Base-by-base conservation (phyloP, 1,140 invertebrate genomes). In the Meloidogyne floridensis region DNA sequence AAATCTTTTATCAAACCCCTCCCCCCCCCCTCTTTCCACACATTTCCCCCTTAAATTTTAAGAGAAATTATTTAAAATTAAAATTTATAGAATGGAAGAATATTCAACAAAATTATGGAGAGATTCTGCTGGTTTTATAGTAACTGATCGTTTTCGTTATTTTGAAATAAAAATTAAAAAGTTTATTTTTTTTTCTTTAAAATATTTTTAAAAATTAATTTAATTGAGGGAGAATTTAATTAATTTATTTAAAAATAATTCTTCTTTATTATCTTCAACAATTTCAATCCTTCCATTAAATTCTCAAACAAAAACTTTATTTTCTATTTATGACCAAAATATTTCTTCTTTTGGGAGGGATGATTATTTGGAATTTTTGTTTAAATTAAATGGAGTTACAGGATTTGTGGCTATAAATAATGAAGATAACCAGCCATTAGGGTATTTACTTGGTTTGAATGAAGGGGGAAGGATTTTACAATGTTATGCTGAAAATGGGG, bases 101-200 rank as follows among this genome's bases (percentile, higher is more conserved):
- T 15, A 80, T 15, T 65, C 75, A 42, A 84, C 85, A 75, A 77
- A 73, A 18, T 72, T 87, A 56, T 86, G 85, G 85, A 56, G 85
- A 15, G 85, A 86, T 59, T 86, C 18, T 73, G 54, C 59, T 75
- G 85, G 85, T 47, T 86, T 86, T 83, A 53, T 86, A 71, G 83
- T 86, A 56, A 56, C 72, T 15, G 85, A 86, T 78, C 78, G 79
- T n/a, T 83, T 43, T 69, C 83, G 85, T 10, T 85, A 80, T 47
- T 71, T 71, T 15, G 83, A 86, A 75, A 74, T 87, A 56, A 84
- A 87, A 56, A 80, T 86, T 69, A 47, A 53, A 18, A 73, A 18
- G 84, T 86, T 32, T 32, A 32, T 0, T 32, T 32, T 32, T 32
- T 32, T 32, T 32, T 32, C 32, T 32, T 32, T 32, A 32, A 47